Conservation (phyloP, 2,113 vertebrate species). For the Jacana jacana region DNA sequence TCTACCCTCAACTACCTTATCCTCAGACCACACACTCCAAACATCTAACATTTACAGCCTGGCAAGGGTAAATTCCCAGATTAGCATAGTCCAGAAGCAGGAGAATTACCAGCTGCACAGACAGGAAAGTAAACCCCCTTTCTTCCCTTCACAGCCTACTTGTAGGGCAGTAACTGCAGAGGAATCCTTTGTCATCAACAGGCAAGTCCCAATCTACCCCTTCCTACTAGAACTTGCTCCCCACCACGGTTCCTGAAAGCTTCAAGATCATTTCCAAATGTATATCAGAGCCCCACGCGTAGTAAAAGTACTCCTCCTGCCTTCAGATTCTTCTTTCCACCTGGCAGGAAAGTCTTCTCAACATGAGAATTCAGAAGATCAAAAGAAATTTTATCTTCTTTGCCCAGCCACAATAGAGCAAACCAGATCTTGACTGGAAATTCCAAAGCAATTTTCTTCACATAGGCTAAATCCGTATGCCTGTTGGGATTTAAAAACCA, state of each 20-base stretch:
- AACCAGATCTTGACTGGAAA: neutral
- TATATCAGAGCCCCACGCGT: neutral
- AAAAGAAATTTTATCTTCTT: neutral
- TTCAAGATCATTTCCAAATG: neutral
- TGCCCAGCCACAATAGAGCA: neutral
- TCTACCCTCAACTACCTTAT: neutral
- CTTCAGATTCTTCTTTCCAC: neutral
- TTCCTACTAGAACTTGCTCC: neutral
- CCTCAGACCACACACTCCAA: neutral
- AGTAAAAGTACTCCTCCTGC: neutral
- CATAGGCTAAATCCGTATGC: neutral
- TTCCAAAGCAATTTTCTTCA: neutral
- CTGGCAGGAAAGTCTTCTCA: neutral
- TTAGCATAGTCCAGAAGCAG: neutral
- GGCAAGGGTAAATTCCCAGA: neutral
- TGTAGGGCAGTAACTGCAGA: neutral
- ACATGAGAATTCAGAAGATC: neutral
- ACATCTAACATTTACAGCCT: neutral
- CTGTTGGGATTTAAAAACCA: neutral
- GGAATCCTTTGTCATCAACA: neutral
- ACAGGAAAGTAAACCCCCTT: neutral
- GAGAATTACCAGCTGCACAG: neutral
- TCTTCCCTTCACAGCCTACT: neutral
- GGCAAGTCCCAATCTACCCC: neutral
- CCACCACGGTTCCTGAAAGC: neutral